Base-by-base conservation (phyloP, 2,888 invertebrate species). In the Pyralis farinalis region DNA sequence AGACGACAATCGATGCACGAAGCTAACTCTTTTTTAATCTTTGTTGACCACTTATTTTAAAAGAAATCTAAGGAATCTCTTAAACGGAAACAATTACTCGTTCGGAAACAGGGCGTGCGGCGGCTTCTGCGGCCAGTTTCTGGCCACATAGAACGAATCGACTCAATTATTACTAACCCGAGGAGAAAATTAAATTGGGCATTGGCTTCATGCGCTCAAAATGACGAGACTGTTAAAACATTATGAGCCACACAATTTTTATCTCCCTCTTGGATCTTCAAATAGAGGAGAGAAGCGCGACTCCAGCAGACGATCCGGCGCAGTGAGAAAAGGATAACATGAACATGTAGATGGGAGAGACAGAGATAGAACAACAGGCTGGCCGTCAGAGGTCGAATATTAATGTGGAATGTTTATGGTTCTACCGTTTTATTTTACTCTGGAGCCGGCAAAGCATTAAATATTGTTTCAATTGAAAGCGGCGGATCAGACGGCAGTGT, bases 371-470 rank as follows among this genome's bases (percentile, higher is more conserved):
- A 31, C 44, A 58, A 57, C 63, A n/a, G 66, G 63, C 71, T 78
- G 80, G 71, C 78, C 77, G 74, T 65, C 82, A 82, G 87, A 86
- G 86, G 85, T 84, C 86, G 86, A 84, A 86, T 85, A 82, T 84
- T 82, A 87, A 86, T 77, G 84, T 86, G 87, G 88, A 88, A 88
- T 87, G 88, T 88, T 88, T 88, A 88, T 88, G 84, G 84, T 81
- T 86, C 84, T 85, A 85, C 86, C 84, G 87, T 86, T 87, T 87
- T 87, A 85, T 87, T 88, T 88, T 87, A 81, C 75, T 80, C 80
- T 61, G 74, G 65, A 70, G 72, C 73, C 82, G 84, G 82, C 77
- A 76, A 75, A 78, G 80, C 75, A 76, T 88, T 85, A 80, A 84
- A 88, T 86, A 86, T 86, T 86, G 87, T 87, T 87, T 85, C 87